Evolutionary conservation across 2,113 vertebrate genomes (phyloP), one percentile per base, ranked within the genome.

Genomic region (Kryptolebias marmoratus): DNA sequence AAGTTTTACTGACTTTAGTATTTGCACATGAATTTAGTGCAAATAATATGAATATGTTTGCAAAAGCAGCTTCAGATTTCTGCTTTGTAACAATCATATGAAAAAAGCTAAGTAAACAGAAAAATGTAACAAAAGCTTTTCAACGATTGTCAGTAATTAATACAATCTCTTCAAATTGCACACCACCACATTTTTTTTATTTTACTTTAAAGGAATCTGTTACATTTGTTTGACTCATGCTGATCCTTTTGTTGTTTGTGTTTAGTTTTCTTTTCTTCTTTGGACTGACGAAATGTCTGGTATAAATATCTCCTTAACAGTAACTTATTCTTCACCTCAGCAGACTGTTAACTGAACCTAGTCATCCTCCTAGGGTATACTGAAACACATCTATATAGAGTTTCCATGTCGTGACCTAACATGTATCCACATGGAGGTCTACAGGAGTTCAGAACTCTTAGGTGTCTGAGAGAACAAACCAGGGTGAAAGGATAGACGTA

Each of bases 331-430:
- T 87, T 88, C 86, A 82, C 82, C 77, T 88, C 50, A 60, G 62
- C 67, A 44, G 31, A 44, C 47, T 56, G 77, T 74, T 63, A 88
- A 81, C 73, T 72, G 81, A 81, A 82, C 68, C 89, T 77, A 45
- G 72, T 72, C 59, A 44, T 74, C 83, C 79, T 69, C 58, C 70
- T 31, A 68, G 80, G 72, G 79, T 89, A 84, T 89, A 77, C 62
- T 73, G 76, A 73, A 81, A 82, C 84, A 85, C 78, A 83, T 71
- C 77, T 88, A 87, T 88, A 88, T 90, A 74, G 81, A 75, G 79
- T 91, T 92, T 80, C 90, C 58, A 77, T 90, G 86, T 90, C 89
- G 80, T 86, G 88, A 87, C 83, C 83, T 73, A 77, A 82, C 85
- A 82, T 71, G 77, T 68, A 87, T 75, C 77, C 84, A 82, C 82